Evolutionary conservation across 2,797 vertebrate genomes (phyloP), one percentile per base, ranked within the genome.

Genomic region (Gallirallus australis): DNA sequence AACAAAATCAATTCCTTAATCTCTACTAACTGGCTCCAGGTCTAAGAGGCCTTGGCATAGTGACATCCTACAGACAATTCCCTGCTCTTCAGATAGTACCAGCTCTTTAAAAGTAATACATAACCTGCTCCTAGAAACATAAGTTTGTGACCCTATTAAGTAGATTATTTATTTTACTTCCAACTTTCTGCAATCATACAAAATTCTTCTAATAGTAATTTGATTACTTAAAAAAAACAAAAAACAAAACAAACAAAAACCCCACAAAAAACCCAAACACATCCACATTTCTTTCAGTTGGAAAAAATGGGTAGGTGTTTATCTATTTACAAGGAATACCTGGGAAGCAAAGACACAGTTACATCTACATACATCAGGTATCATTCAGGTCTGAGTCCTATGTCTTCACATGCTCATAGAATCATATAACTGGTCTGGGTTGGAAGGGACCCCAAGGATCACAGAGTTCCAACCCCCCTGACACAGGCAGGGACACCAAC

Each of bases 1-100:
- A 95, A 85, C 17, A 86, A 87, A 96, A 94, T 57, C 30, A 57
- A 35, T 94, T 92, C 76, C 61, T 82, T 82, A 61, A 82, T 75
- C 77, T 80, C 33, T 82, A 4, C 31, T 71, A 59, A 5, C 33
- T 70, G 61, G 9, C 12, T 93, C 24, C 57, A 39, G 9, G 19
- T 76, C 39, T 80, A 72, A 50, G 52, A 59, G 14, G n/a, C 12
- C 30, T 63, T 57, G 31, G 16, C 31, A 53, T 80, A 16, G 18
- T 57, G 21, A 78, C 12, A 72, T 69, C 8, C 9, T 71, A 65
- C 4, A 21, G 37, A 30, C 9, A 18, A 2, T 27, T 80, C 31
- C 42, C 3, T 35, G 82, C 30, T 30, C 24, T 61, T 82, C 61
- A 82, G 57, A 75, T 4, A 48, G 31, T 21, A 82, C 33, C 18